Evolutionary conservation across 2,888 invertebrate species (phyloP).

Genomic region (Drosophila engyochracea): DNA sequence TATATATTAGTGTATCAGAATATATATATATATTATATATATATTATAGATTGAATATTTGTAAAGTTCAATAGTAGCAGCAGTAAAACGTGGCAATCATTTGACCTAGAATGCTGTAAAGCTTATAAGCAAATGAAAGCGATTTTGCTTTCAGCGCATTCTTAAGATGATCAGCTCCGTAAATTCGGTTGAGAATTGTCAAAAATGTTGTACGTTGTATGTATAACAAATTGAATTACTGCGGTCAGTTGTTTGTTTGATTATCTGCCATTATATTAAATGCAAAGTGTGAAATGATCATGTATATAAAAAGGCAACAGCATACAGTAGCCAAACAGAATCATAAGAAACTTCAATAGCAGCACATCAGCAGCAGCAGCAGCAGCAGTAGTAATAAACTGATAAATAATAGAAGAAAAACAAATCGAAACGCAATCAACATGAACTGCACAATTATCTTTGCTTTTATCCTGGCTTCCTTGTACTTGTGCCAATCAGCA

Average conservation of each 20-base stretch:
- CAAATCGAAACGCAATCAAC: slow-evolving; percentile 9
- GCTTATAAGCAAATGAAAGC: neutral
- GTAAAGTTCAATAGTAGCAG: neutral
- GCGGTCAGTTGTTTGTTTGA: slow-evolving; percentile 26
- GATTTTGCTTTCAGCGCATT: slow-evolving; percentile 51
- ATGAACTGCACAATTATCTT: slow-evolving; percentile 50
- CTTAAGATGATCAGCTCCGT: slow-evolving; percentile 31
- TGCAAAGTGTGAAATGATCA: slow-evolving; percentile 40
- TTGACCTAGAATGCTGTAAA: neutral
- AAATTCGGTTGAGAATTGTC: slow-evolving; percentile 35
- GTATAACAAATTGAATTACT: slow-evolving; percentile 54
- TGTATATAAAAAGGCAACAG: slow-evolving; percentile 60
- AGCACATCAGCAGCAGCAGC: slow-evolving; percentile 41
- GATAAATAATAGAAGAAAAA: neutral
- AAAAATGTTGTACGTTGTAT: slow-evolving; percentile 56
- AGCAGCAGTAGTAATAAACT: neutral
- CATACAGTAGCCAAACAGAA: slow-evolving; percentile 55
- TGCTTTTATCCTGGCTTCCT: slow-evolving; percentile 23
- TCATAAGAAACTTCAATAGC: slow-evolving; percentile 43
- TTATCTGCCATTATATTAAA: slow-evolving; percentile 63
- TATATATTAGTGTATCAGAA: neutral
- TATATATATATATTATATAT: neutral
- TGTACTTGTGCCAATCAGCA: slow-evolving; percentile 34
- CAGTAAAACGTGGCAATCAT: neutral
- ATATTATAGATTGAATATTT: neutral